phyloP scores from a whole-genome alignment of 1,140 invertebrate species.

The Campodea augens region DNA sequence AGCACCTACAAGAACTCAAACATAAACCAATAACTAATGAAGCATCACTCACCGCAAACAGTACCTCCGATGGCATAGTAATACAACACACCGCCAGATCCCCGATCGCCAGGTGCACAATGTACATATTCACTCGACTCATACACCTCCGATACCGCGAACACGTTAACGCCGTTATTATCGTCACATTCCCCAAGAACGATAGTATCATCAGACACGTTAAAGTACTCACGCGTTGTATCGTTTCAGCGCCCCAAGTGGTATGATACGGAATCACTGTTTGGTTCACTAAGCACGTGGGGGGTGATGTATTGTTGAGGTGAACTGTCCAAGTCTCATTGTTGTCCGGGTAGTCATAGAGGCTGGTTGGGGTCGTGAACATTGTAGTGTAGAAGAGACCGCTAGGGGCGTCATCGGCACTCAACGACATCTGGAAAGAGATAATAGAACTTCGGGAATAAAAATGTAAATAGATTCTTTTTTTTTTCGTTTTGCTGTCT shows the following conservation, averaged over 20 bases:
- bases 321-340: too few species aligned
- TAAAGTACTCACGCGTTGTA: constrained; percentile 25
- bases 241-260: constrained; percentile 24
- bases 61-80: constrained; percentile 27
- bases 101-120: constrained; percentile 27
- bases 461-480: too few species aligned
- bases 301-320: too few species aligned
- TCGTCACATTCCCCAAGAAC: constrained; percentile 25
- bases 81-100: constrained; percentile 26
- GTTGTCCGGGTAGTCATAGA: too few species aligned
- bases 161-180: constrained; percentile 24
- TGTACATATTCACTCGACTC: constrained; percentile 27
- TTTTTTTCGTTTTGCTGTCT: too few species aligned
- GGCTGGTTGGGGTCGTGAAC: too few species aligned
- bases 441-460: too few species aligned
- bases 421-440: too few species aligned
- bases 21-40: too few species aligned
- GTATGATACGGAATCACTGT: constrained; percentile 7
- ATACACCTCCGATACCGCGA: constrained; percentile 22
- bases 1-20: too few species aligned
- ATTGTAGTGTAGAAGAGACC: too few species aligned
- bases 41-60: constrained; percentile 26
- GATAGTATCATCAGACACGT: constrained; percentile 24
- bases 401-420: too few species aligned
- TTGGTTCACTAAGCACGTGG: not conserved